Conservation (phyloP, 2,888 invertebrate species). For the Oeneis ivallda region DNA sequence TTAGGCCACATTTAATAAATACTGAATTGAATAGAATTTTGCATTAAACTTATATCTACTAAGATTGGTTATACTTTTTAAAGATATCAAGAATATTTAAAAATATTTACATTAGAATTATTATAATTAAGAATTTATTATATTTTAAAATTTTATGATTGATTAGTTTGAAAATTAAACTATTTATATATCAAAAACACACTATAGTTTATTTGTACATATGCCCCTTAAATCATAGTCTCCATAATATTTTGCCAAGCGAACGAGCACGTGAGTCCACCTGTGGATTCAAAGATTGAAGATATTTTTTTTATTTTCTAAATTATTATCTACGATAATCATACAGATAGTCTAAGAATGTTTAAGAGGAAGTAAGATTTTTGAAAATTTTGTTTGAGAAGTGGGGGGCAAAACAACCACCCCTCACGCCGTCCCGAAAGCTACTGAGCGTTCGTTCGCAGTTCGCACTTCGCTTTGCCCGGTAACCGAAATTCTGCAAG, state of each 20-base stretch:
- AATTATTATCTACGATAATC: slow-evolving; percentile 9
- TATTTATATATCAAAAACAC: neutral
- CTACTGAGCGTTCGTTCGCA: slow-evolving; percentile 43
- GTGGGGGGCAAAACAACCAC: slow-evolving; percentile 43
- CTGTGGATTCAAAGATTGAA: slow-evolving; percentile 47
- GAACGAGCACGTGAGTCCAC: slow-evolving; percentile 41
- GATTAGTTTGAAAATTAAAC: neutral
- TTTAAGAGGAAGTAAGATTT: slow-evolving; percentile 35
- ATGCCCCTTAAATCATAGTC: neutral
- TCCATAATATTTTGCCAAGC: neutral
- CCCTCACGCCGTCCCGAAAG: slow-evolving; percentile 43
- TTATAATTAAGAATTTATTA: neutral
- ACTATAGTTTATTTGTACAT: neutral
- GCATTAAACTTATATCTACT: neutral
- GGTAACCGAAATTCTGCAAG: slow-evolving; percentile 48
- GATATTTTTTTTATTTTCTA: slow-evolving; percentile 26
- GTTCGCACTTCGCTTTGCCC: slow-evolving; percentile 15
- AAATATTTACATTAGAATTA: slow-evolving; percentile 11
- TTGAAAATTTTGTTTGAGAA: slow-evolving; percentile 29
- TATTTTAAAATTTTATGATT: neutral
- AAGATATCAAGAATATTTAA: slow-evolving; percentile 5
- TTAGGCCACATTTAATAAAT: slow-evolving; percentile 43
- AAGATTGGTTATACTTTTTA: neutral
- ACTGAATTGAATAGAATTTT: slow-evolving; percentile 3
- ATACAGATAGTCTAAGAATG: slow-evolving; percentile 23